These are phyloP conservation scores for Characodon lateralis DNA, from an alignment of 2,797 vertebrate genomes.

Conservation along the genomic window DNA sequence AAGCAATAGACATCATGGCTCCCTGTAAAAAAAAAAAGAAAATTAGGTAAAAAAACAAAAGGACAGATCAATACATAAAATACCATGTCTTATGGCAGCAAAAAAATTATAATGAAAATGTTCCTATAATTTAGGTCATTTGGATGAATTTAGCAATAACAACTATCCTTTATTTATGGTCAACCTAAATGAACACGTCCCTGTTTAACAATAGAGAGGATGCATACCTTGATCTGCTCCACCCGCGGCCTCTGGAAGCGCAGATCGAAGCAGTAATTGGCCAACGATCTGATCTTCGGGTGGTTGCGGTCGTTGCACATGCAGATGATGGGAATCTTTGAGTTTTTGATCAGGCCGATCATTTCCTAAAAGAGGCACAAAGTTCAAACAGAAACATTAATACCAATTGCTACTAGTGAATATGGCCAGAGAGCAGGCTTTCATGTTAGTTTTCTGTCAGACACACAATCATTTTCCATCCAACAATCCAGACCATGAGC, in stretches of 20 bases:
- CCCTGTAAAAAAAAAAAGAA: slow-evolving; percentile 77
- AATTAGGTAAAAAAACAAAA: background rate
- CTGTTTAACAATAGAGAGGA: background rate
- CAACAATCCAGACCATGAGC: background rate
- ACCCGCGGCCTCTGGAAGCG: slow-evolving; percentile 94
- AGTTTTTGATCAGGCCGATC: slow-evolving; percentile 90
- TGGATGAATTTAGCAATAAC: background rate
- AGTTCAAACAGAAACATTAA: background rate
- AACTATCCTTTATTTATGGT: too few relatives aligned
- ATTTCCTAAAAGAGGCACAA: slow-evolving; percentile 83
- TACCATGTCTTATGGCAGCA: background rate
- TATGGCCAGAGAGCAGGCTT: background rate
- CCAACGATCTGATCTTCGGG: slow-evolving; percentile 92
- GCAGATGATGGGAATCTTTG: slow-evolving; percentile 96
- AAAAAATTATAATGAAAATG: background rate
- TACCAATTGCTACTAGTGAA: background rate
- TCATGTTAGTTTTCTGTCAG: background rate
- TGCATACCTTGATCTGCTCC: slow-evolving; percentile 94
- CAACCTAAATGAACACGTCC: background rate
- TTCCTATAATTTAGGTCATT: background rate
- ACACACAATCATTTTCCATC: background rate
- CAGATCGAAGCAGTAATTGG: slow-evolving; percentile 95
- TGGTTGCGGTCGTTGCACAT: slow-evolving; percentile 99
- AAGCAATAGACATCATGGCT: slow-evolving; percentile 97
- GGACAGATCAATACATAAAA: background rate